Evolutionary conservation across 2,797 vertebrate species (phyloP).

Genomic region (Pangasius sanitwongsei): DNA sequence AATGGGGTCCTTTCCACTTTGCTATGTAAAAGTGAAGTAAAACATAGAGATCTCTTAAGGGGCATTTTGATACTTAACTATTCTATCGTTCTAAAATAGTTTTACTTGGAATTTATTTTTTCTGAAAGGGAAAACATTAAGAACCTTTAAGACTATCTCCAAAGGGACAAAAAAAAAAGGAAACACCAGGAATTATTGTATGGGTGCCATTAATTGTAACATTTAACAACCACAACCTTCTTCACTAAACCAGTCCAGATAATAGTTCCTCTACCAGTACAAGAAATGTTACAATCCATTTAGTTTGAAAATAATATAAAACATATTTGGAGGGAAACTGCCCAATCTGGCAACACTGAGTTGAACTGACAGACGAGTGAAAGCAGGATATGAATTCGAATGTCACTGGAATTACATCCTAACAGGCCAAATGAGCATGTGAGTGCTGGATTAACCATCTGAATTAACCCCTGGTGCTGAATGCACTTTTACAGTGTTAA

Average conservation of each 20-base stretch:
- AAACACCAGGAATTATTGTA: neutral
- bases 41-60: neutral
- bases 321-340: neutral
- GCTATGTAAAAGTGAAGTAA: neutral
- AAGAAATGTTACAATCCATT: neutral
- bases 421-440: neutral
- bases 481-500: neutral
- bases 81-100: neutral
- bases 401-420: slow-evolving; percentile 1
- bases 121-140: neutral
- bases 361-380: neutral
- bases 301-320: neutral
- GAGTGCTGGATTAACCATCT: neutral
- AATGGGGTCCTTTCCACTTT: neutral
- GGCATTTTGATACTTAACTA: neutral
- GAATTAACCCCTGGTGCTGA: slow-evolving; percentile 3
- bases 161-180: no score
- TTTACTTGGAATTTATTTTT: neutral
- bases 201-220: neutral
- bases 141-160: no score
- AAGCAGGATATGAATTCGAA: slow-evolving; percentile 11
- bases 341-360: slow-evolving; percentile 18
- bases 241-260: neutral
- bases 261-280: neutral
- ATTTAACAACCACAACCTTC: neutral